Conservation (phyloP, 37 sponge, comb jelly and placozoan genomes). For the Hexactinellida sp. region DNA sequence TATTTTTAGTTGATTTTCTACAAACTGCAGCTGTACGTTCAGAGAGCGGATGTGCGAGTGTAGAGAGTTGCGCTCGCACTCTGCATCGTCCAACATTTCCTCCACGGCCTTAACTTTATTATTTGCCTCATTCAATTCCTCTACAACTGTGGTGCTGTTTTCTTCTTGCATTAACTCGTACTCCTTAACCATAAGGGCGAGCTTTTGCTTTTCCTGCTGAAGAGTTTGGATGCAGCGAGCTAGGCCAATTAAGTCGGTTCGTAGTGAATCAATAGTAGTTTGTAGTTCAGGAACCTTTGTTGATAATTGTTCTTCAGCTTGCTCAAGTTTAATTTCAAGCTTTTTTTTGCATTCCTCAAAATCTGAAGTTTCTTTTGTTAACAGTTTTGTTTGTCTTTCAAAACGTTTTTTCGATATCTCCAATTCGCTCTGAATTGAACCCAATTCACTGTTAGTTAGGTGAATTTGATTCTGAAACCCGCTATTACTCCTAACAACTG, state of each 20-base stretch:
- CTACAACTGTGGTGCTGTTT: background rate
- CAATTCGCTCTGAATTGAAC: background rate
- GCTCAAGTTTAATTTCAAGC: background rate
- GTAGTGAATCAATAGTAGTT: background rate
- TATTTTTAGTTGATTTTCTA: background rate
- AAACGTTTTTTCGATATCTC: background rate
- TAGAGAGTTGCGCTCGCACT: background rate
- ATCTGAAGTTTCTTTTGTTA: background rate
- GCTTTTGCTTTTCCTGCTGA: background rate
- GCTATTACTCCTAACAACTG: background rate
- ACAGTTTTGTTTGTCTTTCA: background rate
- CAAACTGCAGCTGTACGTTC: constrained; percentile 5
- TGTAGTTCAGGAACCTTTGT: background rate
- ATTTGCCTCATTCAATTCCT: background rate
- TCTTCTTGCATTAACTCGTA: background rate
- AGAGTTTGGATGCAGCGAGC: background rate
- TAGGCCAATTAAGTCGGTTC: background rate
- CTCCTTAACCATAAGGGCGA: background rate
- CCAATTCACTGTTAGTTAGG: background rate
- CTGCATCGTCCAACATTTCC: background rate
- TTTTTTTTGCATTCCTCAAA: background rate
- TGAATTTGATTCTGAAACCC: background rate
- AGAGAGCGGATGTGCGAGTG: background rate
- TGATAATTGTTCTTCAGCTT: background rate
- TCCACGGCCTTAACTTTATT: background rate